Percentiles rank a stretch among this genome's conserved stretches.
Evolutionary conservation across 2,113 vertebrate genomes (phyloP).

Genomic region (Aix galericulata): DNA sequence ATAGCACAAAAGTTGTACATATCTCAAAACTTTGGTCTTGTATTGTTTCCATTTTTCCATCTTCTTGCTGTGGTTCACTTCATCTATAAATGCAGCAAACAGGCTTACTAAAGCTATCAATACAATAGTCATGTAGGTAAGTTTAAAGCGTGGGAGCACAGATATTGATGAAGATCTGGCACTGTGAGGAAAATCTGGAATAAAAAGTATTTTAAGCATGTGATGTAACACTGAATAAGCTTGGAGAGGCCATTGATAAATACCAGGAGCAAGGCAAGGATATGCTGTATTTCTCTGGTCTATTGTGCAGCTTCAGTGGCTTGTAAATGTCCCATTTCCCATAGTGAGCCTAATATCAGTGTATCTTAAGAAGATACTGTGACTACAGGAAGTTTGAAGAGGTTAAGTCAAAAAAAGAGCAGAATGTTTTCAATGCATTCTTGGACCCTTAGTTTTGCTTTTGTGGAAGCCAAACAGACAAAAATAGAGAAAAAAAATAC

Average conservation of each 20-base stretch:
- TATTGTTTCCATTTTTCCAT: not conserved
- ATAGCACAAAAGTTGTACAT: not conserved
- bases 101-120: not conserved
- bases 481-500: not conserved
- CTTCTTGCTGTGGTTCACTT: not conserved
- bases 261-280: not conserved
- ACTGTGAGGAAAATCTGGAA: not conserved
- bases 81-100: not conserved
- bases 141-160: not conserved
- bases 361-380: not conserved
- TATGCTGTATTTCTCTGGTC: not conserved
- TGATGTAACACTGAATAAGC: not conserved
- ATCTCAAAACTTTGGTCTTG: not conserved
- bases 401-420: not conserved
- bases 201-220: not conserved
- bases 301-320: not conserved
- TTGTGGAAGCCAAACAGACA: not conserved
- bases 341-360: accelerated
- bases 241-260: not conserved
- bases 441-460: not conserved
- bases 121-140: not conserved
- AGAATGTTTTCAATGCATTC: not conserved
- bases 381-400: not conserved
- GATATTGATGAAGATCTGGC: not conserved
- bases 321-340: not conserved